A percentile compares a stretch with the other conserved stretches of the same genome.
Conservation (phyloP, 1,140 invertebrate genomes). For the Saccostrea glomerata region DNA sequence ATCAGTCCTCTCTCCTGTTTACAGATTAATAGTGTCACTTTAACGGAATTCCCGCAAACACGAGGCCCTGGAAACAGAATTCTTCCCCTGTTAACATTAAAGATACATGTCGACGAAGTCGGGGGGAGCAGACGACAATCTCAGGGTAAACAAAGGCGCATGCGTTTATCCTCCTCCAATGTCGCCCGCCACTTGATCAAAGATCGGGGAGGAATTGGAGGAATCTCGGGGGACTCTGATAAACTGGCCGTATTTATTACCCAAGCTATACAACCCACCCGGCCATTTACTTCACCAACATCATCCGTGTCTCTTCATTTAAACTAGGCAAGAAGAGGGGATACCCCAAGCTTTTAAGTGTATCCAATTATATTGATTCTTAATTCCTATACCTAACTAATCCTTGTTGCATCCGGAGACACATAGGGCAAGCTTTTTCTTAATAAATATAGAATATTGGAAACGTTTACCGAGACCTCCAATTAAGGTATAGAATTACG, state of each 20-base stretch:
- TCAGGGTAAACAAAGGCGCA: neutral
- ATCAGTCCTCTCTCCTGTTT: neutral
- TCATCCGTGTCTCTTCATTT: neutral
- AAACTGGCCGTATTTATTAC: neutral
- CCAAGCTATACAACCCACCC: neutral
- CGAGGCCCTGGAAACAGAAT: neutral
- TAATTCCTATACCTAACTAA: too few species aligned
- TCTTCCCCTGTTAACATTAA: neutral
- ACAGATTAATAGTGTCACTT: neutral
- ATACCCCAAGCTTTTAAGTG: neutral
- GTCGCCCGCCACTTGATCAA: neutral
- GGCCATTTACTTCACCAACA: neutral
- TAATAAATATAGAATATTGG: neutral
- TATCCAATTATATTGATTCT: neutral
- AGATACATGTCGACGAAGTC: neutral
- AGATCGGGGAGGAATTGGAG: neutral
- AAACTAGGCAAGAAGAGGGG: neutral
- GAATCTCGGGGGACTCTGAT: constrained; percentile 9
- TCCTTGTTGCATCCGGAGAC: too few species aligned
- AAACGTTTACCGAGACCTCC: neutral
- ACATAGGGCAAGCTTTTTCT: too few species aligned
- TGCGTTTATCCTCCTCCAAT: neutral
- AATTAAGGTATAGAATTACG: neutral
- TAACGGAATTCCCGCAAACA: neutral
- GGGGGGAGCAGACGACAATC: neutral